Percentiles rank a stretch among this genome's conserved stretches.
Conservation (phyloP, 2,888 invertebrate genomes). For the Nycteola revayana region DNA sequence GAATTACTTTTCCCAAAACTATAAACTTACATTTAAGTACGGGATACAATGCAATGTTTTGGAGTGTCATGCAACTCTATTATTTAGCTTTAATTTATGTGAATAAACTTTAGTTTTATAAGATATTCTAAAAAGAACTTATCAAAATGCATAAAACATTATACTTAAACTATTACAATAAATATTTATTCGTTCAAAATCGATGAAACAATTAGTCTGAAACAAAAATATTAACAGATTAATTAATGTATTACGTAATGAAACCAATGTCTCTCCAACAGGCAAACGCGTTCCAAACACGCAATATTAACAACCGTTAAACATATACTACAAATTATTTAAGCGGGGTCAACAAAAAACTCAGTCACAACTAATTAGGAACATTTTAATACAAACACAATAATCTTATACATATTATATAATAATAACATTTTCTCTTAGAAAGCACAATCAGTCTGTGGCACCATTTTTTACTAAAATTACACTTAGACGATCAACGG, state of each 20-base stretch:
- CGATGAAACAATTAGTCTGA: no score
- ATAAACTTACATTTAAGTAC: no score
- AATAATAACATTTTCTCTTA: constrained; percentile 55
- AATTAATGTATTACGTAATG: constrained; percentile 12
- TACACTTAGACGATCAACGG: constrained; percentile 47
- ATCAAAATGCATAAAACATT: no score
- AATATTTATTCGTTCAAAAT: no score
- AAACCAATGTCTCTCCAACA: constrained; percentile 30
- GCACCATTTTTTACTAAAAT: constrained; percentile 61
- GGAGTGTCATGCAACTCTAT: no score
- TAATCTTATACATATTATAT: constrained; percentile 39
- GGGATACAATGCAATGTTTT: no score
- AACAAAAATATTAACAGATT: constrained; percentile 3
- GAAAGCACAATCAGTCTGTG: constrained; percentile 74
- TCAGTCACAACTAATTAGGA: constrained; percentile 67
- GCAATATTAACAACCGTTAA: constrained; percentile 42
- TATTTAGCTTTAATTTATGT: no score
- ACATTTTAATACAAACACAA: constrained; percentile 72
- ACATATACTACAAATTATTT: constrained; percentile 34
- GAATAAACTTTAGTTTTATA: no score
- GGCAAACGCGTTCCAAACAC: constrained; percentile 25
- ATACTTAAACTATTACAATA: no score
- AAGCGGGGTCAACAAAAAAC: constrained; percentile 52
- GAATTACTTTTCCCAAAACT: no score
- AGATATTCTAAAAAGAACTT: no score